Base-by-base conservation (phyloP, 1,140 invertebrate genomes). In the Tetramorium simillimum region DNA sequence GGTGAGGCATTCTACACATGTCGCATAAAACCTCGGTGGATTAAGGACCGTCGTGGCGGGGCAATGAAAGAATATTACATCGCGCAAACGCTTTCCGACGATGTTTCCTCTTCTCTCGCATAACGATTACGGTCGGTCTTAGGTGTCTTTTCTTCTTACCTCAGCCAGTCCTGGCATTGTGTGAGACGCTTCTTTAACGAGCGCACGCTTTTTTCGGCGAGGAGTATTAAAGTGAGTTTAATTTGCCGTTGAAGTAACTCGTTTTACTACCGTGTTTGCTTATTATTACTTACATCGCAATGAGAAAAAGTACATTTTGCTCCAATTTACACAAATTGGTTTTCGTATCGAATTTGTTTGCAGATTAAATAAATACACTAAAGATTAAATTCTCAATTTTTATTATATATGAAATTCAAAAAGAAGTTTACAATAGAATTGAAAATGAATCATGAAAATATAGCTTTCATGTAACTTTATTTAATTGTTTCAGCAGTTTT, bases 1-100 rank as follows among this genome's bases (percentile, higher is more conserved):
- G 5, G 21, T 28, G 43, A 46, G 6, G 21, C 9, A 49, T 28
- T 0, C 21, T 40, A 7, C 37, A 75, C 90, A 92, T 86, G 87
- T 86, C 86, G 86, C 72, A 82, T 87, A 84, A 91, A 89, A 92
- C 91, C 90, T 88, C 86, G 81, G 82, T 84, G 85, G 90, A 90
- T 93, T 92, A 92, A 88, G 62, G 65, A 73, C 33, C 70, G 75
- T 78, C 53, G 76, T 70, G 21, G 80, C 46, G 51, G 40, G 49
- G 33, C 69, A 84, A 84, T 65, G 89, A 82, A 86, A 90, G 88
- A 85, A 90, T 88, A 87, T 90, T 87, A 77, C 88, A 49, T 88
- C 62, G 69, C 56, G 2, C 40, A 40, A 21, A 46, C 78, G 63
- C 18, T 49, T 49, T 56, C 40, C 69, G 12, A 28, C 67, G 4